phyloP scores from a whole-genome alignment of 1,140 invertebrate species.

The Drosophila triauraria region DNA sequence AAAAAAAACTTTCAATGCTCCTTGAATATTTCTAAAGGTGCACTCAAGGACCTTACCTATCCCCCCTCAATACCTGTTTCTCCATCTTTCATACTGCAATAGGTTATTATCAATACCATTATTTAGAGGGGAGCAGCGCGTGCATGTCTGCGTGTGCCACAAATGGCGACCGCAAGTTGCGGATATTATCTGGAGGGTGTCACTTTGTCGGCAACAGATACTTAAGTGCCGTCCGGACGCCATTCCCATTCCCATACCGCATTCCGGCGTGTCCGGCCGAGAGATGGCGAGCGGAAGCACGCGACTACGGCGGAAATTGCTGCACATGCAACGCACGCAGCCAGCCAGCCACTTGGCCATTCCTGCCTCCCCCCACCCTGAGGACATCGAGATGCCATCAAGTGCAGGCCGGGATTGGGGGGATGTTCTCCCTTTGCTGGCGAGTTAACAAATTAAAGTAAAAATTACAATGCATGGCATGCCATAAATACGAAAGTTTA shows the following conservation, averaged over 20 bases:
- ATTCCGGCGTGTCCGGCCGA: constrained; percentile 32
- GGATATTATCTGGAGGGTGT: constrained; percentile 73
- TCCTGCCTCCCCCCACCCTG: neutral
- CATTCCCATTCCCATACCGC: constrained; percentile 17
- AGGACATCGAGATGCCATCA: constrained; percentile 37
- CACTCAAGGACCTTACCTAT: neutral
- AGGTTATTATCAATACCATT: constrained; percentile 49
- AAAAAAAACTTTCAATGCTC: too few relatives aligned
- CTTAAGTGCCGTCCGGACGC: constrained; percentile 65
- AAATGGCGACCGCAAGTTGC: constrained; percentile 55
- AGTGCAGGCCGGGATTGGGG: constrained; percentile 36
- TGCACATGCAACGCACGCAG: constrained; percentile 76
- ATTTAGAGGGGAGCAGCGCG: constrained; percentile 14
- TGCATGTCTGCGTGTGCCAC: constrained; percentile 13
- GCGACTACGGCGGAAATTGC: constrained; percentile 76
- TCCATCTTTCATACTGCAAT: constrained; percentile 2
- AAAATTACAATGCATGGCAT: constrained; percentile 75
- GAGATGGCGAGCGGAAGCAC: constrained; percentile 68
- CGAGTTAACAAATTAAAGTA: constrained; percentile 74
- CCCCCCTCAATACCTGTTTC: neutral
- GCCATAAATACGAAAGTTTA: constrained; percentile 78
- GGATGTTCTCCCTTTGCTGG: neutral
- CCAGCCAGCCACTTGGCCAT: constrained; percentile 41
- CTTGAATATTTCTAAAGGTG: neutral
- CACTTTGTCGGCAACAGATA: constrained; percentile 70